A percentile compares a stretch with the other conserved stretches of the same genome.
Conservation (phyloP, 2,113 vertebrate species). For the Lates calcarifer region DNA sequence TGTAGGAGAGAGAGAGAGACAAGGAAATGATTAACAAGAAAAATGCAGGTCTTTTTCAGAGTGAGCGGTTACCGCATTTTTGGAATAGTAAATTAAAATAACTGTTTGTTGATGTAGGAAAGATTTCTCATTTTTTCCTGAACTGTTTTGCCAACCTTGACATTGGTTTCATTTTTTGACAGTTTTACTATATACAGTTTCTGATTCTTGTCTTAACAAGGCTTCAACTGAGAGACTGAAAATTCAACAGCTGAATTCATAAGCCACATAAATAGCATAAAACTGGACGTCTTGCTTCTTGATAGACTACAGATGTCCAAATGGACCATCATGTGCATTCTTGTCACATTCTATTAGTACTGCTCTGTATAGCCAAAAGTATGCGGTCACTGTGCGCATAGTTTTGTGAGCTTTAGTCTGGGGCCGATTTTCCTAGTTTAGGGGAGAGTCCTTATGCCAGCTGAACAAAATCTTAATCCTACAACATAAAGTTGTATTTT, state of each 20-base stretch:
- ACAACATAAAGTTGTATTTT: neutral
- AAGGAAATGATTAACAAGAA: constrained; percentile 53
- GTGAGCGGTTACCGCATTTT: constrained; percentile 43
- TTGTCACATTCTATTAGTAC: neutral
- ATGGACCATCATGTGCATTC: neutral
- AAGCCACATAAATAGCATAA: neutral
- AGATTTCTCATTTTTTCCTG: neutral
- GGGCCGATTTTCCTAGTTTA: neutral
- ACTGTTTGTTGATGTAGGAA: constrained; percentile 34
- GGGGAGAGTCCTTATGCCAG: neutral
- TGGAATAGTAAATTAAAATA: constrained; percentile 54
- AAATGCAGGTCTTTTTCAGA: constrained; percentile 54
- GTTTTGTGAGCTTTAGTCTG: neutral
- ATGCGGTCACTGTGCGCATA: neutral
- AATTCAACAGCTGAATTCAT: neutral
- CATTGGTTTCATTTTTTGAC: constrained; percentile 2
- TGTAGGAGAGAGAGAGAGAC: constrained; percentile 9
- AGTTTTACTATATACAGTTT: neutral
- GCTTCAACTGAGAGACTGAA: neutral
- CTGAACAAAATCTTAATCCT: neutral
- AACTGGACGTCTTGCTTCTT: neutral
- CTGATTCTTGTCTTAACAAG: constrained; percentile 19
- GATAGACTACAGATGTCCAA: neutral
- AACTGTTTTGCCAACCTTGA: neutral
- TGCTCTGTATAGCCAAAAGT: neutral